These are phyloP conservation scores for Dione vanillae DNA, from an alignment of 2,888 invertebrate genomes.

Conservation along the genomic window DNA sequence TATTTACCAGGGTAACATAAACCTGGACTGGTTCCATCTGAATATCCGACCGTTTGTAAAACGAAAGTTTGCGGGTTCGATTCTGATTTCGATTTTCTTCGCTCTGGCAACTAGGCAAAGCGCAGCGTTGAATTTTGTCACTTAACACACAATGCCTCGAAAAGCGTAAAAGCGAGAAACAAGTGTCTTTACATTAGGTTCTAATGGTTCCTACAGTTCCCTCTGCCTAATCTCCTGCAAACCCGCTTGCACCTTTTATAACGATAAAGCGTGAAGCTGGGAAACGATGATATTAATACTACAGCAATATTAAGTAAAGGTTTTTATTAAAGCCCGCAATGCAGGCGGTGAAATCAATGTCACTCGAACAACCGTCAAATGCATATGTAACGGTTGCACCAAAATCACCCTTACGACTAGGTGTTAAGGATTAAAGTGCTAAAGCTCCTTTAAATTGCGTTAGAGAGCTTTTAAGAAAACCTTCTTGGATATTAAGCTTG, in stretches of 20 bases:
- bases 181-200: too few relatives aligned
- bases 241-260: too few relatives aligned
- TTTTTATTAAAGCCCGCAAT: constrained; percentile 26
- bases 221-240: neutral
- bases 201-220: too few relatives aligned
- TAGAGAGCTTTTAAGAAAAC: constrained; percentile 13
- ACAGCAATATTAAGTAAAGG: constrained; percentile 19
- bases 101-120: too few relatives aligned
- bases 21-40: too few relatives aligned
- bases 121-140: too few relatives aligned
- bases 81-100: too few relatives aligned
- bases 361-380: constrained; percentile 25
- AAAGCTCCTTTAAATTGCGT: neutral
- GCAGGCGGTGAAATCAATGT: constrained; percentile 27
- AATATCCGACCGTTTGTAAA: too few relatives aligned
- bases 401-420: constrained; percentile 2
- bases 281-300: neutral
- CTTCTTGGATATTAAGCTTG: constrained; percentile 9
- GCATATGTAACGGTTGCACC: constrained; percentile 5
- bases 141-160: too few relatives aligned
- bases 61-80: too few relatives aligned
- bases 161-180: too few relatives aligned
- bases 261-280: neutral
- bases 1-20: too few relatives aligned
- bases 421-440: constrained; percentile 3